Evolutionary conservation across 2,797 vertebrate species (phyloP), one percentile per base, ranked within the genome.

Genomic region (Australoheros facetus): DNA sequence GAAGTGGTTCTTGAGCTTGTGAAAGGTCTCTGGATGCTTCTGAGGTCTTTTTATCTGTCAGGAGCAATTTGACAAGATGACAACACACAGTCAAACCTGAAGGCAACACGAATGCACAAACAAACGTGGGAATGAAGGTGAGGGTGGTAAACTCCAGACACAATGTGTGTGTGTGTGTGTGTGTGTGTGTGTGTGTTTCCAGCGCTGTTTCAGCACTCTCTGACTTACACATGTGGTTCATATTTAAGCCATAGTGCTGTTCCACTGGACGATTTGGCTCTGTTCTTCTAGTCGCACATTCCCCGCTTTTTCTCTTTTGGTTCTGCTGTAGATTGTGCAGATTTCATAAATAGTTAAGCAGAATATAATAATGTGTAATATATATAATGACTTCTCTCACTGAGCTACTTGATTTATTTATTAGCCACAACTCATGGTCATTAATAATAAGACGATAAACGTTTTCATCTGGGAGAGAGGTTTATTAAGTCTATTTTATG

Each of bases 191-290:
- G 85, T 66, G 86, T 73, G 85, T 80, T 81, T 85, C 34, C 9
- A 85, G 77, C 48, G 70, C 85, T 88, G 91, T 89, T 90, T 93
- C 86, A 91, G 91, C 88, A 85, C 85, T 91, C 85, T 89, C 77
- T 76, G 71, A 85, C 77, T 86, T 85, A 87, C 89, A 92, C 93
- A 95, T 93, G 88, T 94, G 93, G 90, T 95, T 93, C 90, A 79
- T 90, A 93, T 95, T 95, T 93, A 91, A 89, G 78, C 87, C 90
- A 73, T 83, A 88, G 83, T 82, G 77, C 88, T 89, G 89, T 88
- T 94, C 83, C 89, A 88, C 87, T 88, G 91, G 89, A 90, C 77
- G 56, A 80, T 94, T 92, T 94, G 91, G 90, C 92, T 90, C 85
- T 81, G 82, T 78, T 90, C 80, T 88, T 76, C 54, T 75, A 73